Evolutionary conservation across 1,140 invertebrate species (phyloP), one percentile per base, ranked within the genome.

Genomic region (Grapholita molesta): DNA sequence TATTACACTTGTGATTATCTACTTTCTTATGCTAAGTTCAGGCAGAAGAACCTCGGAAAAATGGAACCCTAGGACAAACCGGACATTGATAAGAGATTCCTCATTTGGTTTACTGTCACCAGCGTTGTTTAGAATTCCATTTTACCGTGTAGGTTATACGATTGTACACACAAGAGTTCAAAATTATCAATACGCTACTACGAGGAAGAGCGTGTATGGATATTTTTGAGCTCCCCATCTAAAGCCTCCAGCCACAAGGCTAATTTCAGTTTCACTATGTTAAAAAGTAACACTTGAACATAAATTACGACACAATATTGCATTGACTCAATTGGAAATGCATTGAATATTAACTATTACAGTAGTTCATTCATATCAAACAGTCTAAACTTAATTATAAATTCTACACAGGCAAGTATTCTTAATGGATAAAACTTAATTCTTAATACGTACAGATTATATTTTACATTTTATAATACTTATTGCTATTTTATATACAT

Each of bases 341-440:
- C 82, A 84, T 76, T 70, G 74, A 81, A 71, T 83, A 81, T 84
- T 82, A 81, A 83, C 71, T 69, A 69, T 28, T 71, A 76, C 64
- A 71, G 71, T 85, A 85, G 75, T 79, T 82, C 77, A 80, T 85
- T 76, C 80, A 84, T 86, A 88, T 82, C 82, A 85, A 86, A 88
- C 88, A 90, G 88, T 90, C 88, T 76, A 85, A 88, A 86, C 83
- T 88, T 89, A 87, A 80, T 70, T 71, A n/a, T n/a, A 78, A 83
- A 83, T 21, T 71, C 28, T 73, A 79, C 79, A 82, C 84, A 86
- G 86, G 88, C 88, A 90, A 89, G 86, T 88, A 87, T 74, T 72
- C 79, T 77, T 90, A 87, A 73, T 75, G 68, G 68, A 64, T 23
- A 69, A 75, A 72, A 70, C 23, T 69, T 64, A 69, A 53, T 11